Evolutionary conservation across 2,888 invertebrate species (phyloP), one percentile per base, ranked within the genome.

Genomic region (Tiphia femorata): DNA sequence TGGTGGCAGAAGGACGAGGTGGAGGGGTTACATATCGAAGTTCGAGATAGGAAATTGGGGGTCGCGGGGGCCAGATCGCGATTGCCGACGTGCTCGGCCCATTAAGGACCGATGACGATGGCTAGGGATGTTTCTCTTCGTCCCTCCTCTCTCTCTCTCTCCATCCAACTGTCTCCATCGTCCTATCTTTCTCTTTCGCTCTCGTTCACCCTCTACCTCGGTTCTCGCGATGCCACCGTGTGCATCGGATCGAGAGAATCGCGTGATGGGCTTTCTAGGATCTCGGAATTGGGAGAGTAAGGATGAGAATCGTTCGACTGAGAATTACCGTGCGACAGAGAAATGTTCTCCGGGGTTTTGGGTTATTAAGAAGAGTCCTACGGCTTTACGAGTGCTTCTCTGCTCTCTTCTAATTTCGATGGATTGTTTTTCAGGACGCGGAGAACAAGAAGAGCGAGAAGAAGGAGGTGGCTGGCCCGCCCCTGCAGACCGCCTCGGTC

Each of bases 401-500:
- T 2, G 21, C 33, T 21, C 2, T 2, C 30, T 5, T n/a, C 2
- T 52, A 59, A 7, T 43, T 7, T 30, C 53, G 42, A 33, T 19
- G 5, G 17, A 40, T 23, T 20, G 7, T 47, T 40, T 59, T 68
- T n/a, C 56, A 92, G 91, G 94, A 95, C 80, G 90, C 93, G 0
- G 95, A 95, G 72, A 91, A 89, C 67, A 95, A 94, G 81, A 95
- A 95, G 81, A 87, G 89, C 74, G 94, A 95, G 72, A 95, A 94
- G 81, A 94, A 93, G 77, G 94, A 95, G 79, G 87, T 91, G 1
- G 87, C 88, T 14, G 94, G 93, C 3, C 94, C 95, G 3, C 95
- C 95, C 0, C 84, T 96, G 62, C 95, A 95, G 86, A 96, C 96
- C n/a, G 95, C 95, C 4, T 95, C 95, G 66, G 92, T 95, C 60